Percentiles rank a stretch among this genome's conserved stretches.
Evolutionary conservation across 2,888 invertebrate species (phyloP).

Genomic region (Arrhopalites spinosus): DNA sequence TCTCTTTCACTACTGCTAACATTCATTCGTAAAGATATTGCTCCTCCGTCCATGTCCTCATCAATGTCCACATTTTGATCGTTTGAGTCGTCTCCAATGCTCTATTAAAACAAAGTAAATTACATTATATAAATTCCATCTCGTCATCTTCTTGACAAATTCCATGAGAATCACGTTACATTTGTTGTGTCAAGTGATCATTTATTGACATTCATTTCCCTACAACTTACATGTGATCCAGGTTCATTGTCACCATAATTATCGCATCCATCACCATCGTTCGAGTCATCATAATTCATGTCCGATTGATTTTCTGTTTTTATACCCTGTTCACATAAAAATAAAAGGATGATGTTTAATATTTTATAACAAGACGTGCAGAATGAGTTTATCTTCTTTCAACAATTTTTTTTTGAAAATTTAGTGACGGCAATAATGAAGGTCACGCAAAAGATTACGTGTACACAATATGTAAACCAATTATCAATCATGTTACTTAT

Average conservation of each 20-base stretch:
- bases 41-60: conserved; percentile 48
- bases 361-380: neutral
- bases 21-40: conserved; percentile 42
- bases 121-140: conserved; percentile 1
- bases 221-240: conserved; percentile 39
- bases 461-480: no score
- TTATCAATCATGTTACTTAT: no score
- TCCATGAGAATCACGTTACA: neutral
- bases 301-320: conserved; percentile 40
- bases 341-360: neutral
- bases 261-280: conserved; percentile 51
- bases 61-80: conserved; percentile 52
- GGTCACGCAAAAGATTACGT: no score
- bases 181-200: no score
- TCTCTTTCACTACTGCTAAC: conserved; percentile 46
- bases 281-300: conserved; percentile 47
- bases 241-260: conserved; percentile 54
- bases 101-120: conserved; percentile 32
- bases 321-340: conserved; percentile 18
- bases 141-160: neutral
- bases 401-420: no score
- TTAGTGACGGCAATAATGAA: no score
- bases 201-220: no score
- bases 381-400: no score
- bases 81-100: conserved; percentile 46